phyloP scores from a whole-genome alignment of 1,140 invertebrate genomes.

The Halesus radiatus region DNA sequence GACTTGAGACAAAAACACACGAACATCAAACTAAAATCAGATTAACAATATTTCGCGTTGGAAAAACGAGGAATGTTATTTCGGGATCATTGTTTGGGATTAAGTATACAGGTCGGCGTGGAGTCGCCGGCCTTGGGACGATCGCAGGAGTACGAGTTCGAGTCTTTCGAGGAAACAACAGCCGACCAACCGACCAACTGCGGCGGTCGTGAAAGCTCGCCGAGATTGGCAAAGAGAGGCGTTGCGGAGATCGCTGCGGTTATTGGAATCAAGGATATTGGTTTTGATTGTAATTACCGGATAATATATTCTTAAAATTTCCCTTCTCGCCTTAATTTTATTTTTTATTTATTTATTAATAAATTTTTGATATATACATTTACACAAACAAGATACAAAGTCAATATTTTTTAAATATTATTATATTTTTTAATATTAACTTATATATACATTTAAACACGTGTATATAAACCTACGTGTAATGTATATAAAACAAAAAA shows the following conservation, averaged over 20 bases:
- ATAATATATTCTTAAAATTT: neutral
- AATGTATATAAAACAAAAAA: too few relatives aligned
- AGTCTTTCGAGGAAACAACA: too few relatives aligned
- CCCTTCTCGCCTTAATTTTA: too few relatives aligned
- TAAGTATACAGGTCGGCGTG: neutral
- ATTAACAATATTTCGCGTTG: neutral
- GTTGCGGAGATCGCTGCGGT: too few relatives aligned
- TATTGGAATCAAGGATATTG: neutral
- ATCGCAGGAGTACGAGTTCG: neutral
- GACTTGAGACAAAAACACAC: neutral
- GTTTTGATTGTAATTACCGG: neutral
- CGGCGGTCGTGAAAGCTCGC: neutral
- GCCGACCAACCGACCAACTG: neutral
- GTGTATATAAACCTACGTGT: too few relatives aligned
- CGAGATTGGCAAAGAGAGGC: neutral
- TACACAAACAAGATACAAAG: too few relatives aligned
- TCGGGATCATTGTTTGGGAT: constrained; percentile 20
- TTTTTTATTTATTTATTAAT: too few relatives aligned
- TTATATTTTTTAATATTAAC: too few relatives aligned
- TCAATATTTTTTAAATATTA: too few relatives aligned
- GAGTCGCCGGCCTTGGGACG: neutral
- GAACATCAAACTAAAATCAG: neutral
- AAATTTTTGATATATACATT: too few relatives aligned
- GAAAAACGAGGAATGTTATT: constrained; percentile 26
- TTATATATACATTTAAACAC: too few relatives aligned